These are phyloP conservation scores for Galago senegalensis DNA, from an alignment of 2,797 vertebrate species.

Conservation along the genomic window DNA sequence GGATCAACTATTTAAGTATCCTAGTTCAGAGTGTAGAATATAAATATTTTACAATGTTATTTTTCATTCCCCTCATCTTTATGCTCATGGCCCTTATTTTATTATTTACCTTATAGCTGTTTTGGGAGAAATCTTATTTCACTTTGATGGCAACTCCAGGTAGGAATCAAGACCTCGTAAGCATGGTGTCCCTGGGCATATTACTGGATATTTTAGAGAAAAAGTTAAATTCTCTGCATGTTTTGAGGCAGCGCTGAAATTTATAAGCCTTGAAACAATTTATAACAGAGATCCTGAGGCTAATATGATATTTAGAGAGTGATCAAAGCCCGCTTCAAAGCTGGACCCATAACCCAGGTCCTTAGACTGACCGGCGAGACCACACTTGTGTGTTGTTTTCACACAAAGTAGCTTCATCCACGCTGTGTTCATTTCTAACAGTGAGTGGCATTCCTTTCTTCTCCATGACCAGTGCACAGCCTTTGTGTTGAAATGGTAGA, in stretches of 20 bases:
- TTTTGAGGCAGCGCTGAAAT: background rate
- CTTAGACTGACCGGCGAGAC: background rate
- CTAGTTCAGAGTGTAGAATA: background rate
- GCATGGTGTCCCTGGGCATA: background rate
- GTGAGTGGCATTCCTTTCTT: background rate
- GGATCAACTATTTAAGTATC: background rate
- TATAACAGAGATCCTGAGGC: too few relatives aligned
- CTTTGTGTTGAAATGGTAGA: background rate
- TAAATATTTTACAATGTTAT: background rate
- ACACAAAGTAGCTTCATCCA: background rate
- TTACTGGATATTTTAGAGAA: background rate
- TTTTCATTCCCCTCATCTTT: background rate
- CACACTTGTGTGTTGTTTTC: background rate
- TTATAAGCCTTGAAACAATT: background rate
- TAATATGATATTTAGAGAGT: background rate
- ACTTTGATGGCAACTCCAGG: background rate
- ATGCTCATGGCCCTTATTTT: background rate
- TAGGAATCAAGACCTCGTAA: background rate
- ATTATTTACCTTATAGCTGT: background rate
- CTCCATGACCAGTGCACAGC: background rate
- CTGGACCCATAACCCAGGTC: background rate
- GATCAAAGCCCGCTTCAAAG: background rate
- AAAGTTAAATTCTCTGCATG: background rate
- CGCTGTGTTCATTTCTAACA: background rate
- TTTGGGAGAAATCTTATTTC: background rate